A percentile compares a stretch with the other conserved stretches of the same genome.
Conservation (phyloP, 2,888 invertebrate species). For the Hydraecia micacea region DNA sequence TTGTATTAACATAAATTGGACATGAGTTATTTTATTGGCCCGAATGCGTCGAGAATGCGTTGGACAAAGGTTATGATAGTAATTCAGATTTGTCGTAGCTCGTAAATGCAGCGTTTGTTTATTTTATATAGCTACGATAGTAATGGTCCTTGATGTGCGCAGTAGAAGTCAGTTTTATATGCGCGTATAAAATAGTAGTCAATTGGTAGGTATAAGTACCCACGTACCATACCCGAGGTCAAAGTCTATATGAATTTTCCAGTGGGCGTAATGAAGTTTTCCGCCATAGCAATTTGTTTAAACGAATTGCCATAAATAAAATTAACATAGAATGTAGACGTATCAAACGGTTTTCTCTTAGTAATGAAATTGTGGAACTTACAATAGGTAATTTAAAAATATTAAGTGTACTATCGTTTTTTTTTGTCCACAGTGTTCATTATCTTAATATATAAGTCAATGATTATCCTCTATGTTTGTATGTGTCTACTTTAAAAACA, state of each 20-base stretch:
- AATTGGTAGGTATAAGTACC: not conserved
- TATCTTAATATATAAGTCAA: not conserved
- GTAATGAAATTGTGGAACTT: not conserved
- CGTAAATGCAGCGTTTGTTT: slow-evolving; percentile 85
- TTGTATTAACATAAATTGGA: slow-evolving; percentile 91
- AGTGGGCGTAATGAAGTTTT: not conserved
- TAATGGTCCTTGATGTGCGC: slow-evolving; percentile 56
- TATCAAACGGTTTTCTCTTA: not conserved
- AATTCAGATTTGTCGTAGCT: slow-evolving; percentile 88
- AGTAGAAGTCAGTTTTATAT: slow-evolving; percentile 63
- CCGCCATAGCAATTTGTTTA: not conserved
- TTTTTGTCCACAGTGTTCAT: not conserved
- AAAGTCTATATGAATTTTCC: slow-evolving; percentile 3
- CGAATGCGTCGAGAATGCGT: slow-evolving; percentile 84
- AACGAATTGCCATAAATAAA: not conserved
- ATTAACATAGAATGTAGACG: too few species aligned
- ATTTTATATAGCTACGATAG: slow-evolving; percentile 70
- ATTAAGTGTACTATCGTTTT: not conserved
- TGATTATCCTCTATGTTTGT: not conserved
- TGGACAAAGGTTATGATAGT: slow-evolving; percentile 88
- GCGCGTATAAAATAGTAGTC: slow-evolving; percentile 32
- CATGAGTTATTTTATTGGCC: slow-evolving; percentile 89
- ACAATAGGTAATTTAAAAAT: not conserved
- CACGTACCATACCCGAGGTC: not conserved
- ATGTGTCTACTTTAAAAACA: not conserved